A percentile compares a stretch with the other conserved stretches of the same genome.
Conservation (phyloP, 2,888 invertebrate species). For the Cerastis rubricosa region DNA sequence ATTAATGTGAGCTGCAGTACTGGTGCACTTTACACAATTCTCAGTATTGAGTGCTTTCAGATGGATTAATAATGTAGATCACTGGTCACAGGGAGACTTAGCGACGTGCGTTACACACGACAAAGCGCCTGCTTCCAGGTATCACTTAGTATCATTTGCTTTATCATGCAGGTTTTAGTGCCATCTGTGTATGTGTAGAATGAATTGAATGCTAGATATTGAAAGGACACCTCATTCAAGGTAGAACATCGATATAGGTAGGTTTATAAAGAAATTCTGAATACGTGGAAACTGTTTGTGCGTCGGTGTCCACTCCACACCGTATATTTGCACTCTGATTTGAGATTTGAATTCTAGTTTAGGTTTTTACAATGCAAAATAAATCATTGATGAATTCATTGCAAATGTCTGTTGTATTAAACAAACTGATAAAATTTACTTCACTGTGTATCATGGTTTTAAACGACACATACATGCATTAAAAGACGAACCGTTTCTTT, state of each 20-base stretch:
- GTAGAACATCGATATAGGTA: too few relatives aligned
- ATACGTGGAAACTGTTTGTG: too few relatives aligned
- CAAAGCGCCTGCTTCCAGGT: slow-evolving; percentile 19
- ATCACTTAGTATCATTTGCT: slow-evolving; percentile 1
- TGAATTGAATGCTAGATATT: background rate
- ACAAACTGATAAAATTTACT: too few relatives aligned
- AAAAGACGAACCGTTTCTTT: background rate
- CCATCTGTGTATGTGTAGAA: background rate
- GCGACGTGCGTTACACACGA: slow-evolving; percentile 29
- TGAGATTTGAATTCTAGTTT: slow-evolving; percentile 1
- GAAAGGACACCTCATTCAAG: background rate
- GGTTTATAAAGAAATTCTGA: too few relatives aligned
- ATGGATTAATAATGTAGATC: slow-evolving; percentile 63
- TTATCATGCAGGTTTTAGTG: slow-evolving; percentile 3
- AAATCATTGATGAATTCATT: background rate
- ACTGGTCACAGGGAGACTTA: slow-evolving; percentile 50
- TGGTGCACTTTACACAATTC: slow-evolving; percentile 32
- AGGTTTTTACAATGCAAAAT: background rate
- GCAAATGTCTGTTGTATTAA: background rate
- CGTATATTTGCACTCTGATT: background rate
- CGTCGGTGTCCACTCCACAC: too few relatives aligned
- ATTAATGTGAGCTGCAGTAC: slow-evolving; percentile 3
- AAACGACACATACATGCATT: background rate
- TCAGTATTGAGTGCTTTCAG: slow-evolving; percentile 42
- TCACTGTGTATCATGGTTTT: background rate